Evolutionary conservation across 1,140 invertebrate genomes (phyloP).

Genomic region (Cherax destructor): DNA sequence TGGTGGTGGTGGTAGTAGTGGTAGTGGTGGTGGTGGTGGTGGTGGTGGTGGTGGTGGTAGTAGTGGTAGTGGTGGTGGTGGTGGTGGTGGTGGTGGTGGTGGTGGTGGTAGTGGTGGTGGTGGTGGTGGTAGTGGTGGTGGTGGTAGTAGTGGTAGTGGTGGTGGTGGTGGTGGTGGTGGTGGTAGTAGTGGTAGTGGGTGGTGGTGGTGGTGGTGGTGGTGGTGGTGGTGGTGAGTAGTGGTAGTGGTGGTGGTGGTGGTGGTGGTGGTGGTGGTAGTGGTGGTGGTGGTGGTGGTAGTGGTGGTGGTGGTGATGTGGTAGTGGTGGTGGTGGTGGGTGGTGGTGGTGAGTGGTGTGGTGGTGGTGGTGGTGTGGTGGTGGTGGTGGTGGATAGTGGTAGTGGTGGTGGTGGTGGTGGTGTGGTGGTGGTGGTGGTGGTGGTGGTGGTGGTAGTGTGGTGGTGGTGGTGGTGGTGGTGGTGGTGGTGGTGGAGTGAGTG

Average conservation of each 20-base stretch:
- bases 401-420: too few species aligned
- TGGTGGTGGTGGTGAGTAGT: background rate
- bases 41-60: background rate
- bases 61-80: background rate
- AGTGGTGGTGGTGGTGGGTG: background rate
- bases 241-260: background rate
- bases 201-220: constrained; percentile 26
- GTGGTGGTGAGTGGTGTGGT: too few species aligned
- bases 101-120: background rate
- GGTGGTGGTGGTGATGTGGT: background rate
- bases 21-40: background rate
- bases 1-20: too few species aligned
- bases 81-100: background rate
- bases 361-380: background rate
- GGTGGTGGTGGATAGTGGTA: too few species aligned
- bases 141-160: background rate
- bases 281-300: constrained; percentile 5
- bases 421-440: background rate
- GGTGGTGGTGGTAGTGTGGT: too few species aligned
- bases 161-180: background rate
- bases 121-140: background rate
- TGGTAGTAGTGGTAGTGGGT: background rate
- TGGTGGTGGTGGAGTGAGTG: constrained; percentile 14
- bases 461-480: too few species aligned
- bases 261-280: background rate